Percentiles rank a stretch among this genome's conserved stretches.
These are phyloP conservation scores for Andrena cerasifolii DNA, from an alignment of 1,140 invertebrate species.

Conservation along the genomic window DNA sequence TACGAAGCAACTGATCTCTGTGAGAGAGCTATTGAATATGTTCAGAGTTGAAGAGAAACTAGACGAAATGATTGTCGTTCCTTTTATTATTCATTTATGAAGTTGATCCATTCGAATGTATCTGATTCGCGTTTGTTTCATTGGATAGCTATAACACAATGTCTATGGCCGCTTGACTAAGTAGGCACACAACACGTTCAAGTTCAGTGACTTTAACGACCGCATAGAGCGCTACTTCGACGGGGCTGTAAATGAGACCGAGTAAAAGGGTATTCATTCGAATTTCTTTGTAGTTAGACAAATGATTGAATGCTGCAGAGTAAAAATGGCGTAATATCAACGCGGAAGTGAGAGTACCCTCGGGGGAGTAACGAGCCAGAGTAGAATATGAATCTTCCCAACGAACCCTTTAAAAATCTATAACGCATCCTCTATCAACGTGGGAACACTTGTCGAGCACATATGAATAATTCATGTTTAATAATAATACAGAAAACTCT, in stretches of 20 bases:
- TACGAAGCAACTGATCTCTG: background rate
- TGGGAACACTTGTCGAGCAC: constrained; percentile 3
- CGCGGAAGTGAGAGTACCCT: too few species aligned
- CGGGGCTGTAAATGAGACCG: background rate
- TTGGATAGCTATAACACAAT: too few species aligned
- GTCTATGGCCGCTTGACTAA: too few species aligned
- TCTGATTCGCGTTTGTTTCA: too few species aligned
- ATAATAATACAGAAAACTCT: constrained; percentile 26
- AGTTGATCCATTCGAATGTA: too few species aligned
- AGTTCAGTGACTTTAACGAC: background rate
- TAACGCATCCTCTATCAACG: background rate
- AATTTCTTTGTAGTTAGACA: too few species aligned
- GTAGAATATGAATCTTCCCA: background rate
- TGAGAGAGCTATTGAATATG: background rate
- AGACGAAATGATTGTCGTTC: too few species aligned
- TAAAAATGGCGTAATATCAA: too few species aligned
- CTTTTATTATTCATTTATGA: too few species aligned
- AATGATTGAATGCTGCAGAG: too few species aligned
- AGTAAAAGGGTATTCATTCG: too few species aligned
- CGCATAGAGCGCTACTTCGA: background rate
- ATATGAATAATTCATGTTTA: constrained; percentile 42
- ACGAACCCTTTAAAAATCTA: constrained; percentile 1
- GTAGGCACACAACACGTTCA: too few species aligned
- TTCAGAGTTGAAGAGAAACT: background rate
- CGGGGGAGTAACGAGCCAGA: background rate